Evolutionary conservation across 2,888 invertebrate genomes (phyloP).

Genomic region (Dexiosoma caninum): DNA sequence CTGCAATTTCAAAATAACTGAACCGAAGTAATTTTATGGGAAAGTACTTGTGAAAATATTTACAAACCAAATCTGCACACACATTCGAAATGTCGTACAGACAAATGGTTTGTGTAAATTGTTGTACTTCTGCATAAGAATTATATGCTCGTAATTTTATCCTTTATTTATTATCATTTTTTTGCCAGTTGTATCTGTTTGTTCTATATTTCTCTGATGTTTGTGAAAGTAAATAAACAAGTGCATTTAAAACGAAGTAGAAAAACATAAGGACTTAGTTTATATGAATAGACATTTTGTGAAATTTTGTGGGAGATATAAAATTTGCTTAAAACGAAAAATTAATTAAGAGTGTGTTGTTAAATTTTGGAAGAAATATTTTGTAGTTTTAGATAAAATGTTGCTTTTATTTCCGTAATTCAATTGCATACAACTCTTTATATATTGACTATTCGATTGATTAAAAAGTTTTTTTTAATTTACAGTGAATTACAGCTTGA

Average conservation of each 20-base stretch:
- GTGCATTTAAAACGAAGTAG: constrained; percentile 14
- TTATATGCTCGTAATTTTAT: constrained; percentile 22
- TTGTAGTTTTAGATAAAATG: neutral
- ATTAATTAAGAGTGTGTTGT: constrained; percentile 28
- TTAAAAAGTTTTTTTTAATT: no score
- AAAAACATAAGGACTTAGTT: constrained; percentile 1
- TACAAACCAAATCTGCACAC: constrained; percentile 9
- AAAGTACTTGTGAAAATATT: constrained; percentile 42
- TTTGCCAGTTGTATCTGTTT: constrained; percentile 11
- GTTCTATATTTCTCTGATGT: constrained; percentile 2
- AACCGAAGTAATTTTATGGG: constrained; percentile 33
- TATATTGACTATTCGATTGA: no score
- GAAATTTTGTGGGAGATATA: constrained; percentile 39
- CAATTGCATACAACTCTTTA: no score
- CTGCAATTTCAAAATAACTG: constrained; percentile 34
- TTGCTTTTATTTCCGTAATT: constrained; percentile 8
- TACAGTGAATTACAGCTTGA: no score
- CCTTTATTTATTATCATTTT: neutral
- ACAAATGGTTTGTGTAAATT: constrained; percentile 11
- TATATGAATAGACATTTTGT: constrained; percentile 25
- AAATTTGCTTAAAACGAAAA: constrained; percentile 33
- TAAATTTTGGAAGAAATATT: neutral
- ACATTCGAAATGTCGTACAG: neutral
- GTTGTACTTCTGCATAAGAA: neutral
- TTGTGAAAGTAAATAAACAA: constrained; percentile 15